Base-by-base conservation (phyloP, 2,113 vertebrate genomes). In the Pseudorasbora parva region DNA sequence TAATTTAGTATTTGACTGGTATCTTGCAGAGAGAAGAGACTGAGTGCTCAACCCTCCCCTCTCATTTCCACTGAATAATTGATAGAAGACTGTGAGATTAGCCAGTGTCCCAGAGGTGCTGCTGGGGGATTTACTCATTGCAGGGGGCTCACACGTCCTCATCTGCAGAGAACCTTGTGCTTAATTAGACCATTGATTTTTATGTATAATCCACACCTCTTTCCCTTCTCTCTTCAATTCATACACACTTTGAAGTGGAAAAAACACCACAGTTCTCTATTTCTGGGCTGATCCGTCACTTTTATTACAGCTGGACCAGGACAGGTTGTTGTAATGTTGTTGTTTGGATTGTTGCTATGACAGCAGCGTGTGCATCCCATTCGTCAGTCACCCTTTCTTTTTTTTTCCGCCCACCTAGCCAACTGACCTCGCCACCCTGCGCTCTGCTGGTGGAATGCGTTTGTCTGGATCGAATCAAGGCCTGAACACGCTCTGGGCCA, bases 311-410 rank as follows among this genome's bases (percentile, higher is more conserved):
- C 43, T 37, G 43, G 64, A 5, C 3, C 60, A 82, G 17, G 37
- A 47, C n/a, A 33, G 76, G 10, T 8, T 86, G 87, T 8, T 86
- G 87, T 91, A 90, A 87, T 88, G 82, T 43, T 49, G 89, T 86
- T 95, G 89, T 94, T 89, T 93, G 81, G 84, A 85, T 88, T 6
- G 93, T 95, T 95, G 93, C 94, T 93, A 93, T 93, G 90, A 85
- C 82, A 51, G 47, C 62, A 87, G 82, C 69, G 0, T 83, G 66
- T 68, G 12, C 72, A n/a, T 87, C 87, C 60, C 85, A 89, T 88
- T 84, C 86, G 88, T 91, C 91, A 91, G 82, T 83, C 88, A 64
- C 72, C 82, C 57, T 56, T 0, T 87, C 33, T 72, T 17, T 83
- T 86, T 86, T 86, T 86, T 86, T 88, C 78, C 81, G 49, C 72